Evolutionary conservation across 2,888 invertebrate species (phyloP).

Genomic region (Melipona beecheii): DNA sequence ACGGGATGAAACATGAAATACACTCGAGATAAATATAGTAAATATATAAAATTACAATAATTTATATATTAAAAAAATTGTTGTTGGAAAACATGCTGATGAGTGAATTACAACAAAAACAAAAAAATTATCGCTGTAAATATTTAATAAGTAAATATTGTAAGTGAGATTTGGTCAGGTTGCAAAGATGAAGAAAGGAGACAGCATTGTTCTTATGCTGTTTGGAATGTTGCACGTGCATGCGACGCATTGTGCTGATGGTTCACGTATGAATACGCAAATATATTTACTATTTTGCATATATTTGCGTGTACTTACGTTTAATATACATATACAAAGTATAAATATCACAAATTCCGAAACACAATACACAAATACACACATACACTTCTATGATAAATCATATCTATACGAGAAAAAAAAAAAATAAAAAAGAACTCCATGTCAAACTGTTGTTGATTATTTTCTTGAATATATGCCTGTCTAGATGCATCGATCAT

Average conservation of each 20-base stretch:
- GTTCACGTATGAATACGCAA: conserved; percentile 64
- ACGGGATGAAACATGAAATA: conserved; percentile 42
- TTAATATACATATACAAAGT: conserved; percentile 76
- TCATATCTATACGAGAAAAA: conserved; percentile 76
- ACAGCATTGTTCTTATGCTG: conserved; percentile 31
- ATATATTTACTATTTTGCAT: conserved; percentile 72
- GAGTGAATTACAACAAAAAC: conserved; percentile 67
- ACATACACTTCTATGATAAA: conserved; percentile 79
- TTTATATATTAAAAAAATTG: conserved; percentile 69
- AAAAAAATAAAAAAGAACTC: conserved; percentile 77
- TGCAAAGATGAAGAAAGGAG: conserved; percentile 17
- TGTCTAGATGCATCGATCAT: conserved; percentile 41
- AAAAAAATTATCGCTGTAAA: conserved; percentile 70
- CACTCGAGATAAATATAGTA: conserved; percentile 39
- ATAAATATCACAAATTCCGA: conserved; percentile 70
- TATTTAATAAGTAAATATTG: conserved; percentile 66
- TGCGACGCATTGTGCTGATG: conserved; percentile 46
- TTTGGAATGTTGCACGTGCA: conserved; percentile 44
- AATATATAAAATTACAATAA: conserved; percentile 69
- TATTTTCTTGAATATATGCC: conserved; percentile 59
- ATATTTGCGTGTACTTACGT: conserved; percentile 68
- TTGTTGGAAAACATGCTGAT: conserved; percentile 74
- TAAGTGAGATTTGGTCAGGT: conserved; percentile 54
- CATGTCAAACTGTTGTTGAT: conserved; percentile 70
- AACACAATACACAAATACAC: conserved; percentile 76